A percentile compares a stretch with the other conserved stretches of the same genome.
These are phyloP conservation scores for Turritopsis rubra DNA, from an alignment of 30 jellyfish, hydroid and myxozoan genomes.

Conservation along the genomic window DNA sequence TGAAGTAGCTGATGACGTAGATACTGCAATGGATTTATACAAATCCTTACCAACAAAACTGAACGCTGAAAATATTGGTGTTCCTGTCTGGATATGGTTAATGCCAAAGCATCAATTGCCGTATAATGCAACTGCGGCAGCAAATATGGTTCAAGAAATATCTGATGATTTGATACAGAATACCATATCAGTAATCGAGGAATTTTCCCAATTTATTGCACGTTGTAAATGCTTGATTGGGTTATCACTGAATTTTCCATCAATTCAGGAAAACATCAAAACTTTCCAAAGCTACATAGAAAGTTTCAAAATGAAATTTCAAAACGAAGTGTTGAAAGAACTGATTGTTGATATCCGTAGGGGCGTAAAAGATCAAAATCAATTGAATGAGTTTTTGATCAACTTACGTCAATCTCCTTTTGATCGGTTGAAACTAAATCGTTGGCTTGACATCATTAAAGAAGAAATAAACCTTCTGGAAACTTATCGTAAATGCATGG, in stretches of 20 bases:
- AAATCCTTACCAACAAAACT: slow-evolving; percentile 12
- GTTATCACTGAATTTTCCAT: background rate
- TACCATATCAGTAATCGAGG: background rate
- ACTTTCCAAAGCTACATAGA: background rate
- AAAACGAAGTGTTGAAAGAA: background rate
- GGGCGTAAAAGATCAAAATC: background rate
- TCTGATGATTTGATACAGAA: background rate
- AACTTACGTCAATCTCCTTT: background rate
- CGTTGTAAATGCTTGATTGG: background rate
- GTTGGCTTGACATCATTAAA: background rate
- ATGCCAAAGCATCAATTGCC: slow-evolving; percentile 15
- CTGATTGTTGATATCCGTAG: background rate
- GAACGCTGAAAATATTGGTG: background rate
- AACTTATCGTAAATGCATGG: background rate
- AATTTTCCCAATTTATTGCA: background rate
- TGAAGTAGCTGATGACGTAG: background rate
- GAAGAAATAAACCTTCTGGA: background rate
- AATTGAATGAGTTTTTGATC: background rate
- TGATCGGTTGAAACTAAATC: background rate
- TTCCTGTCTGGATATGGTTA: slow-evolving; percentile 23
- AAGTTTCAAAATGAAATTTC: slow-evolving; percentile 1
- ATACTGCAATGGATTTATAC: slow-evolving; percentile 4
- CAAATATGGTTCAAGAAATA: background rate
- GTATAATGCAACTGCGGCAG: background rate
- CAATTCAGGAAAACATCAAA: background rate